Base-by-base conservation (phyloP, 2,888 invertebrate species). In the Margaritifera margaritifera region DNA sequence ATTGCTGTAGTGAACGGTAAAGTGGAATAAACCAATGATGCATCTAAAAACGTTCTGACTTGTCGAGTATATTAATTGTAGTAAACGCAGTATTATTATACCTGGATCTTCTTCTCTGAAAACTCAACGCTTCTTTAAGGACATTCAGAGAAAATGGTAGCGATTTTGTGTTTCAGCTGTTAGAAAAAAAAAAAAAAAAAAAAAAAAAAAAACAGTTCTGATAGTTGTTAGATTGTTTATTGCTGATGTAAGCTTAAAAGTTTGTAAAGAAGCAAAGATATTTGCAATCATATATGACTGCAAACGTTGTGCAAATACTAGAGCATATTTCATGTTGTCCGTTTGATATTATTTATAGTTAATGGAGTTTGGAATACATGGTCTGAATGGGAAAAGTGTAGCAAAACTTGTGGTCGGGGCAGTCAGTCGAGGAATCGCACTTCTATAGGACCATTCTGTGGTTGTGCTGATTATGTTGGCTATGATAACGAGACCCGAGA, bases 381-480 rank as follows among this genome's bases (percentile, higher is more conserved):
- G 85, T 61, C 71, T 0, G 62, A n/a, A 2, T 86, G 85, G 85
- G 50, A 68, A 15, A 65, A 60, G 3, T 86, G 86, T 68, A 78
- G 68, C 56, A 66, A 76, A 1, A 72, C 82, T 0, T 86, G 86
- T 72, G 85, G 84, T 2, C 76, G 82, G 20, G 86, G 86, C 8
- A 77, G 51, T 19, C 74, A 68, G 56, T 61, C 65, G 42, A 69
- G 86, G 15, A 74, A 67, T 42, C 66, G 82, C 20, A 70, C 66
- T 1, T 84, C 84, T 61, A 67, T 60, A 11, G 80, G 79, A 18
- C 82, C 82, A 15, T 72, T 75, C 25, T 71, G 75, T 66, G 82
- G 77, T 27, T 86, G 86, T 18, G 70, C 64, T 3, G 71, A 73
- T 31, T 86, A 86, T 67, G 66, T 69, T 6, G 86, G 84, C 20